These are phyloP conservation scores for Dinoponera quadriceps DNA, from an alignment of 1,140 invertebrate species.

Conservation along the genomic window DNA sequence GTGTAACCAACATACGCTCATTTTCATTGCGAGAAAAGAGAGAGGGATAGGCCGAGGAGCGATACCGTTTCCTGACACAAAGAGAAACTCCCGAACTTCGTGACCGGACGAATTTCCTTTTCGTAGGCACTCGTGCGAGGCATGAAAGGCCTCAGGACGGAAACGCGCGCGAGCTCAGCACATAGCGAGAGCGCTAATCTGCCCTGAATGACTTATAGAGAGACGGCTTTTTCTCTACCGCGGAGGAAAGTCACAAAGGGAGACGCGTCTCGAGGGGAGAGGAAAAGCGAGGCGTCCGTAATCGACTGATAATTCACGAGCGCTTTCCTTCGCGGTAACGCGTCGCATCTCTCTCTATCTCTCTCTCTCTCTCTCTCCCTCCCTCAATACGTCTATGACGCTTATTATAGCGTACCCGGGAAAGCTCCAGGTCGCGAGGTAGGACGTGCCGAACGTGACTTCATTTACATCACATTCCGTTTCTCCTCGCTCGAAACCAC, in stretches of 20 bases:
- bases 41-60: neutral
- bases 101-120: slow-evolving; percentile 47
- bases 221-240: slow-evolving; percentile 25
- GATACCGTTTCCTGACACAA: slow-evolving; percentile 40
- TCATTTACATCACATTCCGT: slow-evolving; percentile 52
- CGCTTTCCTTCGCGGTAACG: slow-evolving; percentile 23
- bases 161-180: neutral
- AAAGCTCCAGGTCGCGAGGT: slow-evolving; percentile 24
- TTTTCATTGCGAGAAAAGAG: neutral
- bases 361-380: no score
- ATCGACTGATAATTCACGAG: slow-evolving; percentile 38
- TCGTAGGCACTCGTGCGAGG: slow-evolving; percentile 30
- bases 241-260: slow-evolving; percentile 4
- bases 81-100: slow-evolving; percentile 46
- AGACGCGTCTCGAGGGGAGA: slow-evolving; percentile 4
- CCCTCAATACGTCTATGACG: neutral
- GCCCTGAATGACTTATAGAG: slow-evolving; percentile 36
- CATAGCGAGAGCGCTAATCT: slow-evolving; percentile 3
- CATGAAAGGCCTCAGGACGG: neutral
- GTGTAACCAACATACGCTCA: neutral
- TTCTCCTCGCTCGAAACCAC: slow-evolving; percentile 36
- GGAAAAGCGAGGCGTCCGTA: slow-evolving; percentile 39
- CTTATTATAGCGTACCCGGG: slow-evolving; percentile 11
- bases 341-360: no score
- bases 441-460: slow-evolving; percentile 37